Evolutionary conservation across 2,888 invertebrate species (phyloP).

Genomic region (Heteromurus nitidus): DNA sequence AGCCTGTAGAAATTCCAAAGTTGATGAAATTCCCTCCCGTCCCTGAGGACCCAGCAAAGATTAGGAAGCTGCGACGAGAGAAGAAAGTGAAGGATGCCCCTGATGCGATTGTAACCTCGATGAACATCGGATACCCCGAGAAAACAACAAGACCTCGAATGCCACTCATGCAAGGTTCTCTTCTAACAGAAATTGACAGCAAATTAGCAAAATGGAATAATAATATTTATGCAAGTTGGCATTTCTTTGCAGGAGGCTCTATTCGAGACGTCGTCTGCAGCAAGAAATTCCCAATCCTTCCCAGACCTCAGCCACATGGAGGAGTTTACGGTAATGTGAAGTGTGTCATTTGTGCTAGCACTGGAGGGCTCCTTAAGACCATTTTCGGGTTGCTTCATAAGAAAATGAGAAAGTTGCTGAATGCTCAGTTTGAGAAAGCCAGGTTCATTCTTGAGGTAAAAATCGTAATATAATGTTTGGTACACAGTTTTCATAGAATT

Average conservation of each 20-base stretch:
- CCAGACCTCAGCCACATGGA: conserved; percentile 71
- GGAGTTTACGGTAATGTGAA: conserved; percentile 69
- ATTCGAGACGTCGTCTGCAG: conserved; percentile 71
- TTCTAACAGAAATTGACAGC: too few relatives aligned
- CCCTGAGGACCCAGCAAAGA: conserved; percentile 57
- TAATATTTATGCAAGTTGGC: not conserved
- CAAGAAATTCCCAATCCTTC: conserved; percentile 69
- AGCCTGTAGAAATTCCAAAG: conserved; percentile 64
- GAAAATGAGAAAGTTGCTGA: conserved; percentile 68
- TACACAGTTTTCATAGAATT: not conserved
- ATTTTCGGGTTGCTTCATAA: conserved; percentile 67
- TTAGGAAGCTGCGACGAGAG: conserved; percentile 21
- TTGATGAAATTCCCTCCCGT: conserved; percentile 68
- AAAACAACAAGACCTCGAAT: conserved; percentile 59
- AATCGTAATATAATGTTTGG: conserved; percentile 14
- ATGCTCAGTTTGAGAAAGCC: conserved; percentile 70
- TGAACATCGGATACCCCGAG: conserved; percentile 57
- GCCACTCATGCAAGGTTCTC: conserved; percentile 51
- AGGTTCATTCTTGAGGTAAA: conserved; percentile 61
- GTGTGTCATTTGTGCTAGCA: conserved; percentile 65
- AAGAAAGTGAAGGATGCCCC: conserved; percentile 42
- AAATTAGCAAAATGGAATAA: too few relatives aligned
- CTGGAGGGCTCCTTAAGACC: conserved; percentile 64
- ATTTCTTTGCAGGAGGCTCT: conserved; percentile 61
- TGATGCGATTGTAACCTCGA: conserved; percentile 58